These are phyloP conservation scores for Argyresthia albistria DNA, from an alignment of 2,888 invertebrate genomes.

Conservation along the genomic window DNA sequence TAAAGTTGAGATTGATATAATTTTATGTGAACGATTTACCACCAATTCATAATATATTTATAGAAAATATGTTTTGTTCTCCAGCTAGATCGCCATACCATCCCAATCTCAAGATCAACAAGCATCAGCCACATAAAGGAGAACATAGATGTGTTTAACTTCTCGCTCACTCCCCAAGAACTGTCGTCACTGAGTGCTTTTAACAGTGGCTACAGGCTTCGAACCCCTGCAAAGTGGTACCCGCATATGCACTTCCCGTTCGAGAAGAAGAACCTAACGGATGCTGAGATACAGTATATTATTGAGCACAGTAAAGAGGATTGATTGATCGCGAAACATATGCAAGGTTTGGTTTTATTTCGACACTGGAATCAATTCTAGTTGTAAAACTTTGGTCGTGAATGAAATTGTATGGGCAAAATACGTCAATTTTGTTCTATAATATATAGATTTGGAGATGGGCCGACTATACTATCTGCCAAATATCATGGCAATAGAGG, in stretches of 20 bases:
- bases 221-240: constrained; percentile 53
- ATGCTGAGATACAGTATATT: constrained; percentile 35
- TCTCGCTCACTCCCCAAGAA: constrained; percentile 62
- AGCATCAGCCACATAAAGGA: constrained; percentile 66
- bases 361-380: too few species aligned
- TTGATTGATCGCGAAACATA: constrained; percentile 25
- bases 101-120: constrained; percentile 74
- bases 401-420: too few species aligned
- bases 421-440: too few species aligned
- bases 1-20: not conserved
- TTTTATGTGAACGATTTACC: too few species aligned
- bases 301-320: constrained; percentile 47
- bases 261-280: constrained; percentile 47
- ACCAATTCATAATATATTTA: too few species aligned
- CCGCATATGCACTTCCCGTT: constrained; percentile 51
- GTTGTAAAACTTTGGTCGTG: too few species aligned
- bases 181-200: constrained; percentile 62
- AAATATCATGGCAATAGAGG: too few species aligned
- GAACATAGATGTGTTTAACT: constrained; percentile 73
- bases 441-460: too few species aligned
- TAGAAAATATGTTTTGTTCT: not conserved
- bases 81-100: constrained; percentile 66
- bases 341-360: too few species aligned
- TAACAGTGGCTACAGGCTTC: constrained; percentile 51
- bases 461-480: too few species aligned